phyloP scores from a whole-genome alignment of 2,113 vertebrate genomes.

The Leptosomus discolor region DNA sequence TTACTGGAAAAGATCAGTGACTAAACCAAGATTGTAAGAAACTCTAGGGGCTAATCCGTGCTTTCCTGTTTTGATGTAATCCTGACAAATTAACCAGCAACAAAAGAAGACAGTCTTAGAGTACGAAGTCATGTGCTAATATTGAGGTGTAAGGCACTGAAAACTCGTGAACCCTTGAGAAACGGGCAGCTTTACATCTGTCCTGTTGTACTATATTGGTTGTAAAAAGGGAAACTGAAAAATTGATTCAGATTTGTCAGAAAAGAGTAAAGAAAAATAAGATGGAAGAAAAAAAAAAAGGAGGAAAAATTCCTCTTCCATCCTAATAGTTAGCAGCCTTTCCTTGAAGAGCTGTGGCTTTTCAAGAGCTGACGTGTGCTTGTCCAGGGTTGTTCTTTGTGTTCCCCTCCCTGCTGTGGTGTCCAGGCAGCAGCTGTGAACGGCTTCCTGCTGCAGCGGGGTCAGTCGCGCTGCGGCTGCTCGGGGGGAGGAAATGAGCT shows the following conservation, averaged over 20 bases:
- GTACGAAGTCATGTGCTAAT: neutral
- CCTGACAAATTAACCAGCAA: neutral
- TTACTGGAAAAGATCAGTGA: neutral
- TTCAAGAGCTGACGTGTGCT: neutral
- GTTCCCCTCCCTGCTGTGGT: neutral
- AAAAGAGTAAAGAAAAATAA: neutral
- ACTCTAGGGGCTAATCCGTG: neutral
- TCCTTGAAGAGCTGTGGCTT: neutral
- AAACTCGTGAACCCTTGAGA: neutral
- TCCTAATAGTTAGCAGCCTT: neutral
- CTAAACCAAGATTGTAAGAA: neutral
- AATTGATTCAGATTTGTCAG: neutral
- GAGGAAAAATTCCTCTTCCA: neutral
- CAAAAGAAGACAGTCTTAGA: neutral
- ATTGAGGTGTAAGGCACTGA: neutral
- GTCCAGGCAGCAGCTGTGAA: neutral
- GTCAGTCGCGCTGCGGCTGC: fast-evolving
- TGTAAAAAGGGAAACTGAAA: neutral
- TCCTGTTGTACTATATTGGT: neutral
- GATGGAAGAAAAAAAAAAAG: neutral
- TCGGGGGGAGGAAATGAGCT: neutral
- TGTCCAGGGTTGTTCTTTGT: neutral
- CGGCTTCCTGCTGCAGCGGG: neutral
- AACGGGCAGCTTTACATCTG: neutral
- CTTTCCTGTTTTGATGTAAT: neutral